Conservation (phyloP, 2,888 invertebrate species). For the Smittia aterrima region DNA sequence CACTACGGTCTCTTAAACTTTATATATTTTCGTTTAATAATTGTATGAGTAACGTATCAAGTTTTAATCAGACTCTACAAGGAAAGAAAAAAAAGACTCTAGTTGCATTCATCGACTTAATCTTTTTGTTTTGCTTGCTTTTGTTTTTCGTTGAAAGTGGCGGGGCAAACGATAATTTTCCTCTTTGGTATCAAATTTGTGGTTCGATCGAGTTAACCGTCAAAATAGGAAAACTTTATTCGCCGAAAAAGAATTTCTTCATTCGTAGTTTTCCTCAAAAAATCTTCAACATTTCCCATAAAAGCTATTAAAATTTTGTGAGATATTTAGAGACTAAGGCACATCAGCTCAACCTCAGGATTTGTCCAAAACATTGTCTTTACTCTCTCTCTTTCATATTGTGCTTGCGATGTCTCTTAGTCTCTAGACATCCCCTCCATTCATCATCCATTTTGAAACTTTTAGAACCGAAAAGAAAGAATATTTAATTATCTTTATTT, state of each 20-base stretch:
- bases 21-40: constrained; percentile 27
- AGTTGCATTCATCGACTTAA: not conserved
- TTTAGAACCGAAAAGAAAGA: not conserved
- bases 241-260: not conserved
- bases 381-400: no score
- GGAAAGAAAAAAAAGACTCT: constrained; percentile 11
- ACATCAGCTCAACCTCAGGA: no score
- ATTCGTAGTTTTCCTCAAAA: no score
- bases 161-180: constrained; percentile 11
- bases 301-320: no score
- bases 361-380: no score
- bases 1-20: constrained; percentile 36
- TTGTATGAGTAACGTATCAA: constrained; percentile 38
- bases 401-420: no score
- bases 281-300: no score
- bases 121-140: not conserved
- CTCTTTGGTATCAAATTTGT: constrained; percentile 35
- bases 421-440: no score
- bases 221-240: constrained; percentile 1
- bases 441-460: no score
- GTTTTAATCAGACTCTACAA: constrained; percentile 20
- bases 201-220: no score
- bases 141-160: constrained; percentile 2
- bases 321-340: no score
- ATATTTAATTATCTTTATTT: not conserved